phyloP scores from a whole-genome alignment of 2,888 invertebrate genomes.

The Hipparchia sbordonii region DNA sequence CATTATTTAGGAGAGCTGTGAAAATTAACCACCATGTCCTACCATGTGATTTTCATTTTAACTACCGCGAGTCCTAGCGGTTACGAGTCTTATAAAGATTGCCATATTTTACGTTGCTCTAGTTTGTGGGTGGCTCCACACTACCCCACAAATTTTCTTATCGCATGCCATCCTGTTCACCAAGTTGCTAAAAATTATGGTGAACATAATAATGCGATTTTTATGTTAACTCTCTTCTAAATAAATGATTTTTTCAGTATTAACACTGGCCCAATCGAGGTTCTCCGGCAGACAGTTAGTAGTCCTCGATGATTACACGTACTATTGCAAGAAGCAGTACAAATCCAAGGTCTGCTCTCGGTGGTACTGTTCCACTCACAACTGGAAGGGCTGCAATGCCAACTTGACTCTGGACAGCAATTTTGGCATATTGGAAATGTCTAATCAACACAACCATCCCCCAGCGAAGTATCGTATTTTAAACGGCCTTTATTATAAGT shows the following conservation, averaged over 20 bases:
- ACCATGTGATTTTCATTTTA: no score
- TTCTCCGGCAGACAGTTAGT: constrained; percentile 67
- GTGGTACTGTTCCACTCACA: constrained; percentile 75
- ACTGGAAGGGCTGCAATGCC: constrained; percentile 69
- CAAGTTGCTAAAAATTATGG: no score
- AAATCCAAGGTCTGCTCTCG: constrained; percentile 62
- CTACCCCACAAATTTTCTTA: no score
- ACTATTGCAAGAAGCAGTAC: constrained; percentile 69
- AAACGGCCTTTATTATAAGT: constrained; percentile 51
- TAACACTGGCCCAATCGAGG: constrained; percentile 61
- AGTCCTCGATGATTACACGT: constrained; percentile 68
- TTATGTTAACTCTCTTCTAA: constrained; percentile 31
- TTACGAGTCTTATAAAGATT: no score
- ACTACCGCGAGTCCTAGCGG: no score
- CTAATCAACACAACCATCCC: constrained; percentile 62
- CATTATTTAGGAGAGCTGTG: no score
- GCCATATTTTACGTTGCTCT: no score
- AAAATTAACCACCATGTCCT: no score
- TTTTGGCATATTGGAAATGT: constrained; percentile 55
- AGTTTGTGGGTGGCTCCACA: no score
- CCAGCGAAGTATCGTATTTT: constrained; percentile 65
- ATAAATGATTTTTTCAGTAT: constrained; percentile 30
- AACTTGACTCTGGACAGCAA: constrained; percentile 63
- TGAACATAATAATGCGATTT: neutral
- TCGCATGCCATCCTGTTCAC: no score